Evolutionary conservation across 2,888 invertebrate genomes (phyloP).

Genomic region (Cinara cedri): DNA sequence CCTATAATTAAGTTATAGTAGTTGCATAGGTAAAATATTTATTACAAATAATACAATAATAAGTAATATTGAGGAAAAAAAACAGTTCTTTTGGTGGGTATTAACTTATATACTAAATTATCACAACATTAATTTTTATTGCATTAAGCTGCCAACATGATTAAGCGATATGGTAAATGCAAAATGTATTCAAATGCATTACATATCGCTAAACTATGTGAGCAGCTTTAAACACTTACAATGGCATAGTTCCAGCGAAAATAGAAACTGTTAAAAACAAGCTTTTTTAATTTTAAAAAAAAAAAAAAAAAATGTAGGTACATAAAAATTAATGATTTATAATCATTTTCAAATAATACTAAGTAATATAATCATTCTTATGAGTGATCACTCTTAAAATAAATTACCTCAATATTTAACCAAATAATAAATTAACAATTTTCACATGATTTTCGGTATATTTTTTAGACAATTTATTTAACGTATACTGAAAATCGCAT

Average conservation of each 20-base stretch:
- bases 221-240: background rate
- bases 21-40: background rate
- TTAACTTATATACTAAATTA: slow-evolving; percentile 39
- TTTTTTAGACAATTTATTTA: background rate
- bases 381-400: slow-evolving; percentile 12
- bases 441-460: background rate
- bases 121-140: slow-evolving; percentile 31
- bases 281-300: background rate
- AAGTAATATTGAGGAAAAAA: background rate
- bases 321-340: background rate
- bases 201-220: background rate
- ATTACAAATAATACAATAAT: slow-evolving; percentile 27
- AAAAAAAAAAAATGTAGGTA: background rate
- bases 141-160: background rate
- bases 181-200: no score
- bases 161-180: background rate
- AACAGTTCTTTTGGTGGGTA: background rate
- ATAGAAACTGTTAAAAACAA: slow-evolving; percentile 12
- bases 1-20: background rate
- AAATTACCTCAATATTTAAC: slow-evolving; percentile 11
- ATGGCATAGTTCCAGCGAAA: background rate
- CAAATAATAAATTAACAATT: slow-evolving; percentile 27
- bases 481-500: slow-evolving; percentile 8
- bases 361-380: slow-evolving; percentile 23
- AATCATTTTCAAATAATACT: background rate